Conservation (phyloP, 2,113 vertebrate species). For the Lethenteron reissneri region DNA sequence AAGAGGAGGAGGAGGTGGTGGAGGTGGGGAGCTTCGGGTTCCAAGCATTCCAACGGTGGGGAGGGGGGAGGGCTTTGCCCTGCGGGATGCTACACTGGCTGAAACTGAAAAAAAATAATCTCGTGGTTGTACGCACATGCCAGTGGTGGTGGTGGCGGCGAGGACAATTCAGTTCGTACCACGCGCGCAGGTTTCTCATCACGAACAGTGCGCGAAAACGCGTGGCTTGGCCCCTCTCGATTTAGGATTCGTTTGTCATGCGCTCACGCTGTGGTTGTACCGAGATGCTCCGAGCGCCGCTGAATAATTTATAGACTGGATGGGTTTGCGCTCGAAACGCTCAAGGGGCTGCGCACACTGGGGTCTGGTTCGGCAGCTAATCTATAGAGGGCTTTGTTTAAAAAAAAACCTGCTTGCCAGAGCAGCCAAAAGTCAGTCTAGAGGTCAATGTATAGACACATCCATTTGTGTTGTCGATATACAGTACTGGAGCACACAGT, state of each 20-base stretch:
- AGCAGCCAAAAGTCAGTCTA: no score
- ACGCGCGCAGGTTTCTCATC: background rate
- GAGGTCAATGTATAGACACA: no score
- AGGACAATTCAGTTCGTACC: background rate
- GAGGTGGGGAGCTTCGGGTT: constrained; percentile 10
- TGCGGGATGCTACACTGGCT: background rate
- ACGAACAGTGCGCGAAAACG: constrained; percentile 7
- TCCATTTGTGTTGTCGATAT: no score
- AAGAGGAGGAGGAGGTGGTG: constrained; percentile 8
- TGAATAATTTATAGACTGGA: no score
- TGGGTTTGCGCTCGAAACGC: no score
- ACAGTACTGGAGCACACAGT: no score
- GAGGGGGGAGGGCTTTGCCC: background rate
- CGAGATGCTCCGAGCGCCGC: no score
- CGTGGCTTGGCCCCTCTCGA: background rate
- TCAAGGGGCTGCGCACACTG: no score
- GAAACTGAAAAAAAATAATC: background rate
- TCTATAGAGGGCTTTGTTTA: no score
- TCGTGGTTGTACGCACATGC: constrained; percentile 1
- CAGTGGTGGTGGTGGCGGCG: background rate
- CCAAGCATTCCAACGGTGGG: background rate
- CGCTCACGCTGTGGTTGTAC: background rate
- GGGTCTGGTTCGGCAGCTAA: no score
- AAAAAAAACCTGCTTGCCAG: no score
- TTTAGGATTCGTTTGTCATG: background rate